Evolutionary conservation across 2,113 vertebrate genomes (phyloP).

Genomic region (Apteryx owenii): DNA sequence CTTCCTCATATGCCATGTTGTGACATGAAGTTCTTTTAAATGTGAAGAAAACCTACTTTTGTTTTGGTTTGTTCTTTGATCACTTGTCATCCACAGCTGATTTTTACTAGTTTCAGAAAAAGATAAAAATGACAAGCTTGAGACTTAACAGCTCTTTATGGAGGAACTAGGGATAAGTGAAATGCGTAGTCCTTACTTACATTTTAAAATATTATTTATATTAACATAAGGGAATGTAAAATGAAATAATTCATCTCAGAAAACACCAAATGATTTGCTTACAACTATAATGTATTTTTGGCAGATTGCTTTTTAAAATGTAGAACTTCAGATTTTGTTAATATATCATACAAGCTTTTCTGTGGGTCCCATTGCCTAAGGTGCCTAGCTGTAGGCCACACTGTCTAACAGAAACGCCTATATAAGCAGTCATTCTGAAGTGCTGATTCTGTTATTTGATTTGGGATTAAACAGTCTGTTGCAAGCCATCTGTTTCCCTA

Average conservation of each 20-base stretch:
- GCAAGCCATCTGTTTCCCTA: slow-evolving; percentile 83
- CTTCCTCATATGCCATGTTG: background rate
- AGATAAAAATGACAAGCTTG: background rate
- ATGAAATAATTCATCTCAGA: background rate
- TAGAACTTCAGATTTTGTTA: background rate
- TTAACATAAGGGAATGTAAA: background rate
- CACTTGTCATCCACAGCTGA: background rate
- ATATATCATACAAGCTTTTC: slow-evolving; percentile 3
- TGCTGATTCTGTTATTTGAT: slow-evolving; percentile 85
- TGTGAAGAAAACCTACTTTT: background rate
- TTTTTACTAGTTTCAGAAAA: background rate
- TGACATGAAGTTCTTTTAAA: background rate
- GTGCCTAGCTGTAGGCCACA: slow-evolving; percentile 57
- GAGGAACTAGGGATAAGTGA: background rate
- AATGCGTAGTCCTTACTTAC: background rate
- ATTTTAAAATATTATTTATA: background rate
- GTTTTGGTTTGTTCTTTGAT: background rate
- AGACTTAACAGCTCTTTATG: background rate
- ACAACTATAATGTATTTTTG: background rate
- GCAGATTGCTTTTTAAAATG: background rate
- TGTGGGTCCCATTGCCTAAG: slow-evolving; percentile 49
- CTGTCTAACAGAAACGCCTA: slow-evolving; percentile 75
- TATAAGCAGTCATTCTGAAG: slow-evolving; percentile 78
- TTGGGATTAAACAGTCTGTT: slow-evolving; percentile 85
- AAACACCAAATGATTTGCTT: background rate